Base-by-base conservation (phyloP, 2,797 vertebrate species). In the Trachurus trachurus region DNA sequence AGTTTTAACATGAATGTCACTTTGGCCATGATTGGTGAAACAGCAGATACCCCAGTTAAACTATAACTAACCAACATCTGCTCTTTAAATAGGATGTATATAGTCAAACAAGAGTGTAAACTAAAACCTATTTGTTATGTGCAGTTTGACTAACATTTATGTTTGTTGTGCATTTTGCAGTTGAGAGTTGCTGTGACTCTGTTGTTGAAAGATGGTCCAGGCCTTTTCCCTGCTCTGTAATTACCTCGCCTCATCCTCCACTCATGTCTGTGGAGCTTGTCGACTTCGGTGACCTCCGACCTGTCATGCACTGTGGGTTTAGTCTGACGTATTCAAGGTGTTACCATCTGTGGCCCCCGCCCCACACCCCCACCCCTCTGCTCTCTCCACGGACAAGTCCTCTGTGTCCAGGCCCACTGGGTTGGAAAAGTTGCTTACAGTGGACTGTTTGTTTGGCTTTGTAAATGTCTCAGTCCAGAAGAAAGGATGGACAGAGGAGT, bases 341-440 rank as follows among this genome's bases (percentile, higher is more conserved):
- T 92, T 88, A 59, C 89, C 92, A 91, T 94, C 91, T 93, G 91
- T 87, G 26, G 26, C 26, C 26, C 26, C 26, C 26, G 26, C 26
- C 26, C 26, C 26, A 26, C 26, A 26, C 26, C 26, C 31, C 37
- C 9, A 42, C 37, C 62, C 60, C 71, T 37, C 26, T 26, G 19
- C 44, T 82, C 68, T 83, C 84, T 80, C 62, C 42, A 39, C 29
- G 76, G 76, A 89, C 83, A 88, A 88, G 80, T 73, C 70, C 61
- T 83, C 87, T 83, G 83, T 91, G 92, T 94, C 88, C 87, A 50
- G 60, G 75, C 16, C 76, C 85, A 71, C 71, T 89, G 90, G 86
- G 22, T 78, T 93, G 91, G 90, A 93, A 93, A 92, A 87, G 86
- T 78, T 93, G 89, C 90, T 90, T 89, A 92, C 90, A 89, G 87